A percentile compares a stretch with the other conserved stretches of the same genome.
Conservation (phyloP, 2,113 vertebrate genomes). For the Xyrauchen texanus region DNA sequence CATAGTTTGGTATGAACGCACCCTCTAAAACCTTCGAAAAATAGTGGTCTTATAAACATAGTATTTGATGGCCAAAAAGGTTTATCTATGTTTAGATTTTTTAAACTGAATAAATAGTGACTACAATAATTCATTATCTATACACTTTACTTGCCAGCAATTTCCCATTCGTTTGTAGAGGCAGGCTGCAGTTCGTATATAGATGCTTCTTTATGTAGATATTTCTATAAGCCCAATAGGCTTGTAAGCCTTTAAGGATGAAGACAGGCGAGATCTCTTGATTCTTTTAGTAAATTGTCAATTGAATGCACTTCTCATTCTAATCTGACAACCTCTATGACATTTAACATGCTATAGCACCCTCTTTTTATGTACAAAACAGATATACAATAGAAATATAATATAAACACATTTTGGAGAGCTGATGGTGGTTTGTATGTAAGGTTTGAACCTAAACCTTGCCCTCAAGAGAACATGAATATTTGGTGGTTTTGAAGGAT, state of each 20-base stretch:
- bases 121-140: no score
- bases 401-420: not conserved
- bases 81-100: no score
- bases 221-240: not conserved
- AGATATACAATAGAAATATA: not conserved
- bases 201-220: not conserved
- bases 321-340: not conserved
- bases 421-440: not conserved
- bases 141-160: no score
- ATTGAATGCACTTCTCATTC: not conserved
- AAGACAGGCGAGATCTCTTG: not conserved
- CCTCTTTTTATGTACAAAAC: not conserved
- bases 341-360: not conserved
- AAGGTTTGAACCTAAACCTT: slow-evolving; percentile 1
- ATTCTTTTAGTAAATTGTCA: not conserved
- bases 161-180: no score
- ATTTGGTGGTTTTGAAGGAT: slow-evolving; percentile 9
- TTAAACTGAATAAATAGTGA: no score
- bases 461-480: slow-evolving; percentile 1
- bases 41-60: no score
- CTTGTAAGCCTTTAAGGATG: not conserved
- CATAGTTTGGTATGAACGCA: no score
- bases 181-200: no score
- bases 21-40: no score
- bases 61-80: no score